Evolutionary conservation across 2,888 invertebrate species (phyloP).

Genomic region (Clistopyga incitator): DNA sequence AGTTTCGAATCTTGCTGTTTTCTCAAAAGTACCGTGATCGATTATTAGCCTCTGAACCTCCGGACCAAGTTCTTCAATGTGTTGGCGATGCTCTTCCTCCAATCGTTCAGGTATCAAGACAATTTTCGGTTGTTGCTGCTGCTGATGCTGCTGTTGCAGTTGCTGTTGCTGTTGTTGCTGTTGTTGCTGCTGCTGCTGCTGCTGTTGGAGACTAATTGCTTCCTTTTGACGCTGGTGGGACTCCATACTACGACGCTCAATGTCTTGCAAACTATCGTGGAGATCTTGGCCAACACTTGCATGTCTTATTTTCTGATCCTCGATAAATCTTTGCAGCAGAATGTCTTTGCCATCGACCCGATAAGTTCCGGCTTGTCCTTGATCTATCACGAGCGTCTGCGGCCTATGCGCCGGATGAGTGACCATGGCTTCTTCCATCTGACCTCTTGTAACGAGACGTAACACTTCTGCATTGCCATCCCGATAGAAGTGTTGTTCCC

Average conservation of each 20-base stretch:
- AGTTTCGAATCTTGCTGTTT: slow-evolving; percentile 64
- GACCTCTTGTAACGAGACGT: slow-evolving; percentile 91
- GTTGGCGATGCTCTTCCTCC: slow-evolving; percentile 76
- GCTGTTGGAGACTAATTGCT: slow-evolving; percentile 37
- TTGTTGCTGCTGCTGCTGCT: slow-evolving; percentile 63
- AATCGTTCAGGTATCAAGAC: slow-evolving; percentile 78
- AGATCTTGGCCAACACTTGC: slow-evolving; percentile 69
- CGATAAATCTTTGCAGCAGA: slow-evolving; percentile 92
- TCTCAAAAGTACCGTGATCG: slow-evolving; percentile 73
- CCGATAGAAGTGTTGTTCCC: slow-evolving; percentile 92
- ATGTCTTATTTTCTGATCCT: slow-evolving; percentile 87
- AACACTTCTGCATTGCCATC: slow-evolving; percentile 95
- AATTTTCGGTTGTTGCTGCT: slow-evolving; percentile 73
- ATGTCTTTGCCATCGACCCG: slow-evolving; percentile 93
- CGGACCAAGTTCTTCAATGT: slow-evolving; percentile 76
- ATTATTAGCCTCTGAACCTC: slow-evolving; percentile 76
- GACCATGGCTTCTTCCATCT: slow-evolving; percentile 82
- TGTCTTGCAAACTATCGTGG: slow-evolving; percentile 72
- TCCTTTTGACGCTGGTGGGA: slow-evolving; percentile 74
- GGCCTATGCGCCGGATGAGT: slow-evolving; percentile 85
- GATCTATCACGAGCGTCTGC: slow-evolving; percentile 85
- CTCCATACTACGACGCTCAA: slow-evolving; percentile 78
- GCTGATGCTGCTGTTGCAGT: slow-evolving; percentile 49
- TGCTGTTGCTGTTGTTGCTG: slow-evolving; percentile 74
- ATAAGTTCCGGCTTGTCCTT: slow-evolving; percentile 87